Conservation (phyloP, 1,140 invertebrate genomes). For the Anoplolepis gracilipes region DNA sequence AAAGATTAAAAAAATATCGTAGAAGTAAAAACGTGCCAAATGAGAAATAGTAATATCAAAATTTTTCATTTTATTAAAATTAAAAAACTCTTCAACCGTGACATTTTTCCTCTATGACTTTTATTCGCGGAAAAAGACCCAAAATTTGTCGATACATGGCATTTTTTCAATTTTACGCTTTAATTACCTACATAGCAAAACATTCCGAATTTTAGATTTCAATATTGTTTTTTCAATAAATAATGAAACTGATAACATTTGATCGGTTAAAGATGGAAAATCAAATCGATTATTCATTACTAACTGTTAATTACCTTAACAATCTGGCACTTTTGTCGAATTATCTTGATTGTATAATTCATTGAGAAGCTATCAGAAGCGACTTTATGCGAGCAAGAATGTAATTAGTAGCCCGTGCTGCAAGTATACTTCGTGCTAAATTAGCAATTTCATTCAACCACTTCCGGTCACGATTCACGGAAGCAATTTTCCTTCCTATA, state of each 20-base stretch:
- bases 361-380: neutral
- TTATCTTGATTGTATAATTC: neutral
- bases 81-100: neutral
- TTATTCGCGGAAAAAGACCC: neutral
- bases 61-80: neutral
- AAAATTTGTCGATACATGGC: neutral
- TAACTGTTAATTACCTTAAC: neutral
- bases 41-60: neutral
- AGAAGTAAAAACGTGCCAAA: neutral
- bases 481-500: neutral
- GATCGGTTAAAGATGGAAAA: constrained; percentile 34
- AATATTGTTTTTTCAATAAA: neutral
- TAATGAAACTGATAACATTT: neutral
- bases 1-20: neutral
- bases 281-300: constrained; percentile 9
- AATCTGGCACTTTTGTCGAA: neutral
- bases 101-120: neutral
- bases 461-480: neutral
- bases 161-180: neutral
- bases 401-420: neutral
- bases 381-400: neutral
- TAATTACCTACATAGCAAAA: neutral
- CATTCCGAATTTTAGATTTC: neutral
- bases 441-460: constrained; percentile 41
- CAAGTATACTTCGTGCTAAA: constrained; percentile 21